Base-by-base conservation (phyloP, 2,113 vertebrate genomes). In the Sterrhoptilus dennistouni region DNA sequence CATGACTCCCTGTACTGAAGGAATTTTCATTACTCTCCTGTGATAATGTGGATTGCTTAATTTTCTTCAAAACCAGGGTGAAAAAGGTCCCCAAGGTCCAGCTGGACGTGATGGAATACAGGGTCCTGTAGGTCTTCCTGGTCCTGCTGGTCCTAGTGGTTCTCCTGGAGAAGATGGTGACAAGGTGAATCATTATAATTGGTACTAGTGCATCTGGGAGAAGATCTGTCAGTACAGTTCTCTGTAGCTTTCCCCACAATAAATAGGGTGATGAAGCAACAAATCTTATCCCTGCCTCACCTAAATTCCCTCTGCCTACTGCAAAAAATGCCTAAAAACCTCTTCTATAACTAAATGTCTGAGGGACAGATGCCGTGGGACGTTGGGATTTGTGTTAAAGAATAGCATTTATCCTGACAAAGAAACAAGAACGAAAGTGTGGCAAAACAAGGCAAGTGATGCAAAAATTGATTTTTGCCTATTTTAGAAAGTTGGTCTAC, bases 111-210 rank as follows among this genome's bases (percentile, higher is more conserved):
- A 99, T 75, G 99, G 99, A 53, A 97, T 99, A 42, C 99, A 99
- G 95, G 99, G 99, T 88, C 99, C 99, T 20, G 99, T 99, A 27
- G 99, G 99, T 91, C 98, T 99, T 68, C 99, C 99, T 0, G 99
- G 99, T 27, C 99, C 99, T 42, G 98, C 99, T 19, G 99, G 99
- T 64, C 99, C 99, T 19, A 99, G 99, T 42, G 99, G 99, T 35
- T 99, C 99, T 90, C 99, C 99, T 1, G 99, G 99, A 97, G 99
- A 99, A 97, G 99, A 99, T 8, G 99, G 99, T 78, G 99, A 99
- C 97, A 99, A 99, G 99, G 99, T 99, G 54, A 90, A 95, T 95
- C 38, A n/a, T 80, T 82, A 11, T 50, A 56, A 54, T 20, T 59
- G 6, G 8, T 29, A 23, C 50, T 38, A 60, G 24, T 75, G 29